These are phyloP conservation scores for Semotilus atromaculatus DNA, from an alignment of 2,797 vertebrate species.

Conservation along the genomic window DNA sequence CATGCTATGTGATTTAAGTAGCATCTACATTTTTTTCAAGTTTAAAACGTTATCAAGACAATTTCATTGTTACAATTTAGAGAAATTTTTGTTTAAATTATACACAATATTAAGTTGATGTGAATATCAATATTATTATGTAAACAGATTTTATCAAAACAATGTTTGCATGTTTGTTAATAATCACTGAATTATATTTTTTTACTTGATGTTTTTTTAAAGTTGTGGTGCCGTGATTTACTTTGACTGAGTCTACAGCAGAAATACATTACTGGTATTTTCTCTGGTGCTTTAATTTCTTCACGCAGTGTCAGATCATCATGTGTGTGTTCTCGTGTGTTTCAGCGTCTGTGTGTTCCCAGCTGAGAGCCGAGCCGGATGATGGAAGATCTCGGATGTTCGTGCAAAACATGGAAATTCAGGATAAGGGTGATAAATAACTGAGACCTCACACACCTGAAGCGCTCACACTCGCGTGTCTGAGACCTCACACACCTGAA, in stretches of 20 bases:
- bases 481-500: too few relatives aligned
- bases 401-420: neutral
- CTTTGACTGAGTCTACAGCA: neutral
- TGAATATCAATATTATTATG: neutral
- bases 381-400: constrained; percentile 5
- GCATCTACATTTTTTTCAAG: too few relatives aligned
- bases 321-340: neutral
- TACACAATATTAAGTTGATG: neutral
- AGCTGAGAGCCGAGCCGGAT: neutral
- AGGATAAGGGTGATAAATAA: neutral
- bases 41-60: too few relatives aligned
- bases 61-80: neutral
- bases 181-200: neutral
- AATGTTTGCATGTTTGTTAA: neutral
- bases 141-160: too few relatives aligned
- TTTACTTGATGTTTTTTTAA: too few relatives aligned
- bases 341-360: neutral
- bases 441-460: neutral
- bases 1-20: too few relatives aligned
- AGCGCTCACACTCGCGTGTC: too few relatives aligned
- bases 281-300: neutral
- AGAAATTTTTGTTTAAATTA: neutral
- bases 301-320: neutral
- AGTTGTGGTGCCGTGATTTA: neutral
- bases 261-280: neutral